Base-by-base conservation (phyloP, 1,140 invertebrate genomes). In the Daktulosphaira vitifoliae region DNA sequence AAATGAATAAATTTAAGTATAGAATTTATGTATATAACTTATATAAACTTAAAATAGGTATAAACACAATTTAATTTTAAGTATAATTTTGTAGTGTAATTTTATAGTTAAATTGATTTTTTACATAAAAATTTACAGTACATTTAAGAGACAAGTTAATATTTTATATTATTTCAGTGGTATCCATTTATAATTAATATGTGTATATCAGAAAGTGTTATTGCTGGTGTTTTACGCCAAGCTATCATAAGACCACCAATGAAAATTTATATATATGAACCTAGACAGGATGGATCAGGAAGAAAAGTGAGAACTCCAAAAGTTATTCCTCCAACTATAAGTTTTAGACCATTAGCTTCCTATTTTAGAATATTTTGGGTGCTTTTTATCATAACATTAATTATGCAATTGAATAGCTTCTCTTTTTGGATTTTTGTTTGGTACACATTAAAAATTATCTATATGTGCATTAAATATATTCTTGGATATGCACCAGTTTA, bases 241-340 rank as follows among this genome's bases (percentile, higher is more conserved):
- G 1, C 42, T 18, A 20, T 62, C 9, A 22, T 62, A 29, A 25
- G 56, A 15, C 5, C n/a, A 22, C 56, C 56, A 20, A 48, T 62
- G 42, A 62, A 62, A 3, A 62, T 62, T 46, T 48, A 22, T 62
- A 26, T 16, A 0, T 62, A 62, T n/a, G 56, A 48, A 20, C 16
- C 42, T 22, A 44, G 56, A 18, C 25, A 46, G 29, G 25, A 48
- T 46, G 54, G 52, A n/a, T 56, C 53, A 23, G 53, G 42, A 46
- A 62, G 29, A 48, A 38, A 25, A 1, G 25, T 62, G 2, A 62
- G 56, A 22, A 62, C 42, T 2, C 56, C 56, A 5, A 62, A 48
- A 22, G 29, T 46, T 33, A 2, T 48, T 22, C 42, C 42, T 29
- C 56, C 56, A 0, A 62, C 42, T 8, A 22, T 62, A 0, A 62